Percentiles rank a stretch among this genome's conserved stretches.
These are phyloP conservation scores for Gymnogyps californianus DNA, from an alignment of 2,113 vertebrate genomes.

Conservation along the genomic window DNA sequence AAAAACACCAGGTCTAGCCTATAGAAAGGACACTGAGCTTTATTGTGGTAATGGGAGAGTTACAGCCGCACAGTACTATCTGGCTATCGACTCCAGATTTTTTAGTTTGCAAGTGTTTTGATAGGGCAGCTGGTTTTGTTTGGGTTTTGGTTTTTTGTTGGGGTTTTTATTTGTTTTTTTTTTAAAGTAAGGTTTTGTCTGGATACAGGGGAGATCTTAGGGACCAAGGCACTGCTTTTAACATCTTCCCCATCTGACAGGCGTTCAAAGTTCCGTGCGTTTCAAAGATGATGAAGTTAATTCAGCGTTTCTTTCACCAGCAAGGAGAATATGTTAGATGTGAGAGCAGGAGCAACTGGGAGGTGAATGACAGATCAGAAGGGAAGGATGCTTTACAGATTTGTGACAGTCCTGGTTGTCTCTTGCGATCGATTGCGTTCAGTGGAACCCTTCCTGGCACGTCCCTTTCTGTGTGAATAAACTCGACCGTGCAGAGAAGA, in stretches of 20 bases:
- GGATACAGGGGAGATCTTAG: neutral
- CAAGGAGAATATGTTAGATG: neutral
- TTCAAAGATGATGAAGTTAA: neutral
- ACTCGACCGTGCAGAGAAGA: neutral
- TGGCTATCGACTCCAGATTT: neutral
- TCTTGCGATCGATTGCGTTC: neutral
- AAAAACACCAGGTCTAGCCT: neutral
- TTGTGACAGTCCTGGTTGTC: neutral
- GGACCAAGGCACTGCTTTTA: neutral
- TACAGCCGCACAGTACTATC: neutral
- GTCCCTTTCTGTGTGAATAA: neutral
- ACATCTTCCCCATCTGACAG: neutral
- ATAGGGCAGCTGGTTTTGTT: neutral
- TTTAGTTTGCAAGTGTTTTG: neutral
- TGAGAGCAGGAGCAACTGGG: neutral
- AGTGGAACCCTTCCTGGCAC: neutral
- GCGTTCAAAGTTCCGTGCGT: neutral
- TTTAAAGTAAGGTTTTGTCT: neutral
- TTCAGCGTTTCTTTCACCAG: neutral
- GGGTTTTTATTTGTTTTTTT: too few relatives aligned
- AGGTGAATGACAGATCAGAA: neutral
- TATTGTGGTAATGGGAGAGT: neutral
- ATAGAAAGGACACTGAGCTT: neutral
- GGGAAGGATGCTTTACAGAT: neutral
- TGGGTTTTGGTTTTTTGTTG: neutral